Evolutionary conservation across 1,140 invertebrate species (phyloP).

Genomic region (Neoseiulus cucumeris): DNA sequence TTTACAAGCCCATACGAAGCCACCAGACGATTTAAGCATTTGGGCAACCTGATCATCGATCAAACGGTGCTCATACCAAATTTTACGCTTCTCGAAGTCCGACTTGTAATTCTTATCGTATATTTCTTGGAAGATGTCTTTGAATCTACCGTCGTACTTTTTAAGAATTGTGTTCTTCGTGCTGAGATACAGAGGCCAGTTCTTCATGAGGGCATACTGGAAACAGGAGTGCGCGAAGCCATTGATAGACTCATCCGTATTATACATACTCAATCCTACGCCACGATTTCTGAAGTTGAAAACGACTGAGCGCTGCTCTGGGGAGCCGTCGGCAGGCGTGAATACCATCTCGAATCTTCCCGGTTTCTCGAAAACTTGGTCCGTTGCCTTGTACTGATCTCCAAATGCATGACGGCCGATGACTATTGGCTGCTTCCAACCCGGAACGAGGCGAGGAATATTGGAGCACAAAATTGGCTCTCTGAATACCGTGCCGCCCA

Average conservation of each 20-base stretch:
- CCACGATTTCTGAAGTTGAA: slow-evolving; percentile 51
- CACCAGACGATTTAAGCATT: slow-evolving; percentile 57
- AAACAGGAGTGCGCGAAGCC: slow-evolving; percentile 69
- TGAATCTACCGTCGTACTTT: slow-evolving; percentile 71
- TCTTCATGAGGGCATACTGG: slow-evolving; percentile 52
- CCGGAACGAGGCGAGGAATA: slow-evolving; percentile 64
- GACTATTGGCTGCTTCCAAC: slow-evolving; percentile 56
- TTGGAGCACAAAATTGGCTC: slow-evolving; percentile 73
- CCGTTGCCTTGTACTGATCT: slow-evolving; percentile 74
- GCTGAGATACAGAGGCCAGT: slow-evolving; percentile 61
- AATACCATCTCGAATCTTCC: slow-evolving; percentile 49
- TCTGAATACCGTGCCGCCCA: slow-evolving; percentile 71
- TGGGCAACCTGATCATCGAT: slow-evolving; percentile 87
- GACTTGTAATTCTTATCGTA: slow-evolving; percentile 58
- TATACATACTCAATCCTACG: slow-evolving; percentile 67
- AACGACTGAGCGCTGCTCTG: slow-evolving; percentile 35
- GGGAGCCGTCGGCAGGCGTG: slow-evolving; percentile 37
- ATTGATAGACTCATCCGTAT: slow-evolving; percentile 60
- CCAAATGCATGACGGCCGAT: slow-evolving; percentile 75
- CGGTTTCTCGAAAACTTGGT: slow-evolving; percentile 47
- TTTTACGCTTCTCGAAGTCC: slow-evolving; percentile 49
- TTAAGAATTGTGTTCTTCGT: slow-evolving; percentile 85
- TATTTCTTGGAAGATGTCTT: slow-evolving; percentile 77
- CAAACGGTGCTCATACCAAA: slow-evolving; percentile 77
- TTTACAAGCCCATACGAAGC: slow-evolving; percentile 81